Evolutionary conservation across 2,797 vertebrate genomes (phyloP), one percentile per base, ranked within the genome.

Genomic region (Catostomus latipinnis): DNA sequence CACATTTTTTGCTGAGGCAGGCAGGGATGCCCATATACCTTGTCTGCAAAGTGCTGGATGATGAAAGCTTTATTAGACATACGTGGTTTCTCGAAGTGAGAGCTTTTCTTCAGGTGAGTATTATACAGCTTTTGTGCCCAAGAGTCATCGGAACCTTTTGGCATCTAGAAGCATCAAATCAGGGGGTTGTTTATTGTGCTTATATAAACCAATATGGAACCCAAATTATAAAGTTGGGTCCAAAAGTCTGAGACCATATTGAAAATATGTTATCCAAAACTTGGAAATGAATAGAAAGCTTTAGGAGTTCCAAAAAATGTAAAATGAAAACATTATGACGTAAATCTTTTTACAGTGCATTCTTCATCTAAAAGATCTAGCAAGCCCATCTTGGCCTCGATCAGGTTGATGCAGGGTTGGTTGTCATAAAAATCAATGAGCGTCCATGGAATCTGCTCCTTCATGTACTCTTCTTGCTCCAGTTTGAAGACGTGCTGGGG

Each of bases 401-500:
- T 99, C 75, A 99, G 95, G 86, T 97, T 95, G 88, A 99, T 99
- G 87, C 97, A 99, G 0, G 96, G 97, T 88, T 99, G 96, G 91
- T 99, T 99, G 91, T 99, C 98, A 0, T 95, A 98, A 91, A 99
- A 99, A 89, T 99, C 98, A 78, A 99, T 99, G 88, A 99, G 88
- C 0, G 97, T 98, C 98, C 98, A 99, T 0, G 97, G 95, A 85
- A 99, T 99, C 90, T 96, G 93, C 89, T 99, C 98, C 80, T 95
- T 96, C 95, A 99, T 95, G 87, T 99, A 99, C 85, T 99, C 98
- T 81, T 98, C 34, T 96, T 34, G 34, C 3, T 34, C 34, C 34
- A 34, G 34, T 34, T 34, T 34, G 34, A 34, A 34, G 34, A 34
- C 34, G 3, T 34, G 34, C 34, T 34, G 34, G 34, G 4, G 34